Base-by-base conservation (phyloP, 2,113 vertebrate species). In the Perca schrenkii region DNA sequence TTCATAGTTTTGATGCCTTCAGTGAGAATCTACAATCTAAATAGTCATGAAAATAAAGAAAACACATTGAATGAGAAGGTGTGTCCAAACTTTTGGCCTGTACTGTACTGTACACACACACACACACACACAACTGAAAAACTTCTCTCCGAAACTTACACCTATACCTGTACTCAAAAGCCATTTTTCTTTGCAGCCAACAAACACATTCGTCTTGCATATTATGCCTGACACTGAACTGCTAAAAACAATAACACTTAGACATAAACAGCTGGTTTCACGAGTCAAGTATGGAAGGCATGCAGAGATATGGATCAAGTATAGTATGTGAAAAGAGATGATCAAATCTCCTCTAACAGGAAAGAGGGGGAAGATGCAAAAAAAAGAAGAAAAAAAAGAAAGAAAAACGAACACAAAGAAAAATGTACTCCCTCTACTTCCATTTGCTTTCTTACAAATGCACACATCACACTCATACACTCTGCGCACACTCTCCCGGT, bases 281-380 rank as follows among this genome's bases (percentile, higher is more conserved):
- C 8, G 36, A 71, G 40, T 34, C 47, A 21, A 52, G 15, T 56
- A 34, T 58, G 19, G 21, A 74, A 65, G 2, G 74, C 54, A 72
- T 64, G 52, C 70, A 75, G 61, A 47, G 47, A 83, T 78, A 77
- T 68, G 15, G 0, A 75, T 71, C 28, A 82, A 65, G 36, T 2
- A 3, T 69, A 54, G 25, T 28, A 68, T 25, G 21, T 34, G 46
- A 56, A 88, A 88, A 75, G 64, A 77, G 22, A 86, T 58, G 43
- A 74, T 34, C 49, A 67, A 50, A 83, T 70, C 43, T 57, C 43
- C 47, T 60, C 34, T 75, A 71, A 21, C 21, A 66, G 22, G 36
- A 19, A 79, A 60, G 53, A 84, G 28, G 8, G 66, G 16, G 64
- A 67, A 62, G 54, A 67, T 4, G 36, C 25, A 76, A 73, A 43